Percentiles rank a stretch among this genome's conserved stretches.
Conservation (phyloP, 2,113 vertebrate genomes). For the Cisticola juncidis region DNA sequence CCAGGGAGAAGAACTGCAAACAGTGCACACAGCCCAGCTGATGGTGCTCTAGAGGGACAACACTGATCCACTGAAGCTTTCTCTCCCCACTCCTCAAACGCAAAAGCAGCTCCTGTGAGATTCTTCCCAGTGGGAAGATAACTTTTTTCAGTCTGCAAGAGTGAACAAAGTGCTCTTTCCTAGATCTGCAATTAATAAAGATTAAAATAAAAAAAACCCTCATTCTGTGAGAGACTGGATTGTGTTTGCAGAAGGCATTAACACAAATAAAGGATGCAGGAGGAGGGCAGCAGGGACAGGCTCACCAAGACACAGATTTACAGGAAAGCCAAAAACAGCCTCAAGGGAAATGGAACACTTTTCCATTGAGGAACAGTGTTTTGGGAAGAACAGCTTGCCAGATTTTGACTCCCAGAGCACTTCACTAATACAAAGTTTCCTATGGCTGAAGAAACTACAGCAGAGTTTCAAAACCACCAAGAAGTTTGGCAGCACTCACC, state of each 20-base stretch:
- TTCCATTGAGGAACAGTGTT: background rate
- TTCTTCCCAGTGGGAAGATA: background rate
- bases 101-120: background rate
- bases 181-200: background rate
- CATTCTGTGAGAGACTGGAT: background rate
- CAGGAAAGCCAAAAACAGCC: background rate
- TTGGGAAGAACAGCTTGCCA: background rate
- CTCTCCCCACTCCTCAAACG: background rate
- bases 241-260: background rate
- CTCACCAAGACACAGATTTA: background rate
- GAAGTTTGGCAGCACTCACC: background rate
- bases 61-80: background rate
- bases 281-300: background rate
- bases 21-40: background rate
- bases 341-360: background rate
- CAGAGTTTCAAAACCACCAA: background rate
- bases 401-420: background rate
- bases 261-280: background rate
- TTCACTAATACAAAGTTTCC: background rate
- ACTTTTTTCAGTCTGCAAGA: background rate
- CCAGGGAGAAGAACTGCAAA: background rate
- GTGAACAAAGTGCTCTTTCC: background rate
- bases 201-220: background rate
- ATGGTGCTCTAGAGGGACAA: background rate
- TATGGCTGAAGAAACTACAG: background rate